phyloP scores from a whole-genome alignment of 2,113 vertebrate genomes.

The Zeus faber region DNA sequence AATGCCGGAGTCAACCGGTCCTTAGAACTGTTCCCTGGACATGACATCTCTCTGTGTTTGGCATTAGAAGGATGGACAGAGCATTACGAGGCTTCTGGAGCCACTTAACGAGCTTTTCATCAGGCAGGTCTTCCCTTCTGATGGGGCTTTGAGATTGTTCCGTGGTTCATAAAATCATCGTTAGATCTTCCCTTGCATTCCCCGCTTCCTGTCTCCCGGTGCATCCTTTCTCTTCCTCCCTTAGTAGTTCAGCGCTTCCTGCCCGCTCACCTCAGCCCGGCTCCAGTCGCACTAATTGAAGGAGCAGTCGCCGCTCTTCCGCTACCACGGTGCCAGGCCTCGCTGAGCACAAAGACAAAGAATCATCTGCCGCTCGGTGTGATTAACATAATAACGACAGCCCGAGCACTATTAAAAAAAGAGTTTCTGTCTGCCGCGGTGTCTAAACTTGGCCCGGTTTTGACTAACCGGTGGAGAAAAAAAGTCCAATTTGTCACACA shows the following conservation, averaged over 20 bases:
- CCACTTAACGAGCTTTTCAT: too few species aligned
- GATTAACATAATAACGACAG: constrained; percentile 57
- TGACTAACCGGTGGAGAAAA: neutral
- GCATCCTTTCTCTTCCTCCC: neutral
- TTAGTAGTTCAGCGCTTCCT: too few species aligned
- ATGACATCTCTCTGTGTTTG: too few species aligned
- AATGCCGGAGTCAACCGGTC: too few species aligned
- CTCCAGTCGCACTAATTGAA: constrained; percentile 58
- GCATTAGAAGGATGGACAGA: too few species aligned
- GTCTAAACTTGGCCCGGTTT: constrained; percentile 26
- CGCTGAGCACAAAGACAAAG: constrained; percentile 48
- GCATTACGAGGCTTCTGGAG: too few species aligned
- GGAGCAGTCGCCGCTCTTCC: constrained; percentile 39
- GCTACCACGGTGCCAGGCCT: constrained; percentile 34
- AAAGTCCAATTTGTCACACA: too few species aligned
- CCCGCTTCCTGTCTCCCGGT: constrained; percentile 1
- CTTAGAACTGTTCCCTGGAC: too few species aligned
- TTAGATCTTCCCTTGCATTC: constrained; percentile 3
- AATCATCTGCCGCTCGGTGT: constrained; percentile 51
- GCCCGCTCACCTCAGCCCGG: constrained; percentile 24
- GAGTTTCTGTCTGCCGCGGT: neutral
- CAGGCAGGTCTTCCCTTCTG: too few species aligned
- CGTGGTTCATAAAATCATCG: too few species aligned
- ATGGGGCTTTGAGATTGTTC: too few species aligned
- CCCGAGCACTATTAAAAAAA: constrained; percentile 26